Conservation (phyloP, 2,113 vertebrate genomes). For the Platichthys flesus region DNA sequence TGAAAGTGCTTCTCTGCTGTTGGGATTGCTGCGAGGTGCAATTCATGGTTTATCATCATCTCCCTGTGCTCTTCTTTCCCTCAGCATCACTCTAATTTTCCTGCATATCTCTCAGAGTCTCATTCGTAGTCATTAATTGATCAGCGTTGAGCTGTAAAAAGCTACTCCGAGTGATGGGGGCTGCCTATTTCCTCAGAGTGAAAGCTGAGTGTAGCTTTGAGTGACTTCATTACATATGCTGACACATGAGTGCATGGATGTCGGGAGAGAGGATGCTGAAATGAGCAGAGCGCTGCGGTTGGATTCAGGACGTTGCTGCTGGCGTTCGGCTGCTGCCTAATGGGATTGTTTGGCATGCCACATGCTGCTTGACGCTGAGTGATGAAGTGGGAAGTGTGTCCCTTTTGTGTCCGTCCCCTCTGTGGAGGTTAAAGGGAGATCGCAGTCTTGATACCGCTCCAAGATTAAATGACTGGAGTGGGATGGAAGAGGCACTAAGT, state of each 20-base stretch:
- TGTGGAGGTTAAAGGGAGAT: conserved; percentile 76
- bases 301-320: conserved; percentile 51
- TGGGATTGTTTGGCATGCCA: conserved; percentile 79
- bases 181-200: conserved; percentile 63
- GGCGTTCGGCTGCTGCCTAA: conserved; percentile 63
- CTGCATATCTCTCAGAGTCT: conserved; percentile 45
- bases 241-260: conserved; percentile 70
- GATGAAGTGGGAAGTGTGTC: conserved; percentile 68
- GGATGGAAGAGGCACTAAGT: conserved; percentile 55
- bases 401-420: conserved; percentile 65
- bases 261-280: conserved; percentile 41
- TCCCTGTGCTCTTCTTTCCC: conserved; percentile 30
- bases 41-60: conserved; percentile 57
- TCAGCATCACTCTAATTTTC: conserved; percentile 53
- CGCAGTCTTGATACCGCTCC: conserved; percentile 75
- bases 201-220: conserved; percentile 66
- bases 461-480: conserved; percentile 78
- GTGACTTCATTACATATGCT: conserved; percentile 72
- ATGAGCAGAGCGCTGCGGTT: conserved; percentile 50
- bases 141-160: conserved; percentile 76
- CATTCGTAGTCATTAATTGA: conserved; percentile 74
- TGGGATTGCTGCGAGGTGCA: conserved; percentile 53
- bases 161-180: conserved; percentile 64
- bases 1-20: conserved; percentile 45
- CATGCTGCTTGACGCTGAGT: conserved; percentile 63